Evolutionary conservation across 2,113 vertebrate species (phyloP).

Genomic region (Smithornis capensis): DNA sequence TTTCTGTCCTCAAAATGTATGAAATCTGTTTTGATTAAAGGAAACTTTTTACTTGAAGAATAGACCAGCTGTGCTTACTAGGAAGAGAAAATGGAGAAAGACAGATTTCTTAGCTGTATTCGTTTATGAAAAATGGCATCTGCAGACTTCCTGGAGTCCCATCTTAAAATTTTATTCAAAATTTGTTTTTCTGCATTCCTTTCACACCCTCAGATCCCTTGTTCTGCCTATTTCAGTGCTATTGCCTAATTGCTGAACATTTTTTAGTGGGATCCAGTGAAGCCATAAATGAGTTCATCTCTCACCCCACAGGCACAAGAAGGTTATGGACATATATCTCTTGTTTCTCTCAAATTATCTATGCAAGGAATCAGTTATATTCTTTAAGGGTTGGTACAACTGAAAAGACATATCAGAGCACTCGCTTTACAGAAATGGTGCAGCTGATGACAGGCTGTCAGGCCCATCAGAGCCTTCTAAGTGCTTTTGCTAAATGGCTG

Average conservation of each 20-base stretch:
- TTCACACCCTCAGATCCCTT: neutral
- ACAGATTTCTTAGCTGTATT: conserved; percentile 23
- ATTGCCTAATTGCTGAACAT: neutral
- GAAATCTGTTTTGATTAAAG: conserved; percentile 45
- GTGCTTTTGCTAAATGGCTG: neutral
- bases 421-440: neutral
- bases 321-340: neutral
- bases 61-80: conserved; percentile 57
- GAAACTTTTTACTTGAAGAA: conserved; percentile 44
- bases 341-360: neutral
- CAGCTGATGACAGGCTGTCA: neutral
- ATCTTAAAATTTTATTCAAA: neutral
- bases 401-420: neutral
- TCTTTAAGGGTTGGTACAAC: neutral
- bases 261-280: neutral
- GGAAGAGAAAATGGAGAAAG: neutral
- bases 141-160: conserved; percentile 5
- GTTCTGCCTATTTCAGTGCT: neutral
- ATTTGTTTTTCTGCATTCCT: neutral
- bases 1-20: conserved; percentile 7
- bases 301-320: neutral
- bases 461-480: neutral
- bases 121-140: conserved; percentile 26
- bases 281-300: neutral
- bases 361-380: neutral